Base-by-base conservation (phyloP, 2,113 vertebrate species). In the Eulemur rufifrons region DNA sequence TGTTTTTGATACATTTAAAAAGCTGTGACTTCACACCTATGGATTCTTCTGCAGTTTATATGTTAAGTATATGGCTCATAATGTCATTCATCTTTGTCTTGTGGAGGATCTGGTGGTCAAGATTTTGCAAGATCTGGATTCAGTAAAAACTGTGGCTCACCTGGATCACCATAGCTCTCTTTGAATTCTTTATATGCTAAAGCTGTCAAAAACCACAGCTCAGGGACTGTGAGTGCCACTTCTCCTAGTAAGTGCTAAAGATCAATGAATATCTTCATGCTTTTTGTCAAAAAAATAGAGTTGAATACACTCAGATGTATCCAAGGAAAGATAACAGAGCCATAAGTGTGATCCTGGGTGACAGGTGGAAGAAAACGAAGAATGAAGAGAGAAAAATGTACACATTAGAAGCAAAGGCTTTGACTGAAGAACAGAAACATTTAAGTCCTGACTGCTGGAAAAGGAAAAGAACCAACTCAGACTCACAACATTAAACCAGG, bases 191-290 rank as follows among this genome's bases (percentile, higher is more conserved):
- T 98, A 97, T 99, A 97, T 92, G 98, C 98, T 98, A 99, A 99
- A 98, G 99, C 99, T 97, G 99, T 98, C 98, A 99, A 99, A 98
- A 99, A 98, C 98, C 99, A 99, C 96, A 99, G 98, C 99, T 99
- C 99, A 99, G 99, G 99, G 99, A 99, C 99, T 98, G 98, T 99
- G 98, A 98, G 98, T 98, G 99, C 99, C 99, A 99, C 99, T 76
- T 99, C 99, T 97, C 98, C 99, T 98, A 99, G 98, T 97, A 99
- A 99, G 99, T 99, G 99, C 99, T 99, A 99, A 99, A 99, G 99
- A 99, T 99, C 99, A 99, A 99, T 99, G 99, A 99, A 99, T 98
- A 99, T 99, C 99, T 99, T 99, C 99, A 99, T 99, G 99, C 99
- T 99, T 96, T 99, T 99, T 96, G 99, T 99, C 98, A 99, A 99